These are phyloP conservation scores for Acromyrmex charruanus DNA, from an alignment of 1,140 invertebrate species.

Conservation along the genomic window DNA sequence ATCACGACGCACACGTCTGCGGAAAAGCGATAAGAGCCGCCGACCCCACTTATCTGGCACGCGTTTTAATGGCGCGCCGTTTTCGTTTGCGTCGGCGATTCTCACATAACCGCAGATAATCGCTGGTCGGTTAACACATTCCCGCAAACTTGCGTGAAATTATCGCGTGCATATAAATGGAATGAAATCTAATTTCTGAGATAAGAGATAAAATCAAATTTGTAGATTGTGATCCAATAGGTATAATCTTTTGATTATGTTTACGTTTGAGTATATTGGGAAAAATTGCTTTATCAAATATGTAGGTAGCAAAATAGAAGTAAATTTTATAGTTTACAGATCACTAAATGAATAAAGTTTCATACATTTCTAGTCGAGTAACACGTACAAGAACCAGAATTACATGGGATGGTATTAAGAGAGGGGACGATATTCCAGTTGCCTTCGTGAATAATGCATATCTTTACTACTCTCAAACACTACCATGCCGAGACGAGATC, in stretches of 20 bases:
- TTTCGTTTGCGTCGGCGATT: slow-evolving; percentile 42
- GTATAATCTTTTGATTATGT: not conserved
- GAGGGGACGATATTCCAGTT: slow-evolving; percentile 39
- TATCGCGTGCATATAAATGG: not conserved
- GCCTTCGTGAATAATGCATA: slow-evolving; percentile 55
- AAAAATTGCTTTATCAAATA: not conserved
- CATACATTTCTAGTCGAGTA: slow-evolving; percentile 38
- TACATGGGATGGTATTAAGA: slow-evolving; percentile 52
- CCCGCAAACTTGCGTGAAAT: slow-evolving; percentile 1
- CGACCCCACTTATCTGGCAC: slow-evolving; percentile 48
- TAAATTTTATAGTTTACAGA: slow-evolving; percentile 22
- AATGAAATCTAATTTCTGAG: not conserved
- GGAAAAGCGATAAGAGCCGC: slow-evolving; percentile 58
- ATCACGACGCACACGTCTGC: slow-evolving; percentile 27
- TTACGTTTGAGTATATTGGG: not conserved
- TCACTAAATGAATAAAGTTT: slow-evolving; percentile 47
- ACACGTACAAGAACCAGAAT: slow-evolving; percentile 46
- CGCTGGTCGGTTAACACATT: slow-evolving; percentile 18
- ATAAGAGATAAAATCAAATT: not conserved
- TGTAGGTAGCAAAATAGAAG: not conserved
- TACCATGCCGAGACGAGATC: slow-evolving; percentile 36
- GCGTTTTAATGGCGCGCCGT: slow-evolving; percentile 63
- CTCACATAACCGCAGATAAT: slow-evolving; percentile 23
- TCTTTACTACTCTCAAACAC: slow-evolving; percentile 39
- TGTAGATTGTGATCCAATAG: not conserved